Evolutionary conservation across 1,140 invertebrate genomes (phyloP).

Genomic region (Drosophila cardini): DNA sequence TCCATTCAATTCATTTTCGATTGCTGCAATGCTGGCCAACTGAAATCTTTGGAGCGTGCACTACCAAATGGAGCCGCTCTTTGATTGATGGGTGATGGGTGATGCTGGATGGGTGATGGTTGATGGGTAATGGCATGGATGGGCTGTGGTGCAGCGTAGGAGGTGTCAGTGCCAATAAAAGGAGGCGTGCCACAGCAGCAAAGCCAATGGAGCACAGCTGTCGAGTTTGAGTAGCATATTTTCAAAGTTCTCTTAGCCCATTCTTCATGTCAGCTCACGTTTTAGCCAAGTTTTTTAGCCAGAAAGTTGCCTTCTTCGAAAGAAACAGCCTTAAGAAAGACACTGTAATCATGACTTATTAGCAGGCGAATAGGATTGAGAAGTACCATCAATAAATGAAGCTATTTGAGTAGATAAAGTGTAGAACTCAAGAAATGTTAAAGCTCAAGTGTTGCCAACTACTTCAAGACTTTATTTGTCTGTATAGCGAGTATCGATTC

Average conservation of each 20-base stretch:
- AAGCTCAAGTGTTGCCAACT: not conserved
- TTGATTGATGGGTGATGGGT: slow-evolving; percentile 43
- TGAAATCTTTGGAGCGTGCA: slow-evolving; percentile 26
- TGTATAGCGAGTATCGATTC: not conserved
- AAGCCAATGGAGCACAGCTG: slow-evolving; percentile 26
- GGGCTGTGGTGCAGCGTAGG: no score
- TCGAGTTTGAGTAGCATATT: slow-evolving; percentile 43
- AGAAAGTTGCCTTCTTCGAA: not conserved
- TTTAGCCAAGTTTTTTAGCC: slow-evolving; percentile 4
- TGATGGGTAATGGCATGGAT: not conserved
- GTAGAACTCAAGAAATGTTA: not conserved
- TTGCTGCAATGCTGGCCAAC: slow-evolving; percentile 19
- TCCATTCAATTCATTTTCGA: slow-evolving; percentile 37
- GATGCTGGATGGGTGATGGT: not conserved
- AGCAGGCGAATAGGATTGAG: not conserved
- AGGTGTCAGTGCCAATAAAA: no score
- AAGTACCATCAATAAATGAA: not conserved
- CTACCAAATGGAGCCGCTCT: slow-evolving; percentile 20
- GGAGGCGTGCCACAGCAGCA: not conserved
- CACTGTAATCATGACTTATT: slow-evolving; percentile 41
- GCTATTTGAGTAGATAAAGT: not conserved
- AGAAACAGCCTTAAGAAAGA: slow-evolving; percentile 13
- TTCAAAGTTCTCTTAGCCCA: slow-evolving; percentile 23
- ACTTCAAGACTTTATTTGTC: no score
- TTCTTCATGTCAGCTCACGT: slow-evolving; percentile 30